phyloP scores from a whole-genome alignment of 2,797 vertebrate genomes.

The Artibeus jamaicensis region DNA sequence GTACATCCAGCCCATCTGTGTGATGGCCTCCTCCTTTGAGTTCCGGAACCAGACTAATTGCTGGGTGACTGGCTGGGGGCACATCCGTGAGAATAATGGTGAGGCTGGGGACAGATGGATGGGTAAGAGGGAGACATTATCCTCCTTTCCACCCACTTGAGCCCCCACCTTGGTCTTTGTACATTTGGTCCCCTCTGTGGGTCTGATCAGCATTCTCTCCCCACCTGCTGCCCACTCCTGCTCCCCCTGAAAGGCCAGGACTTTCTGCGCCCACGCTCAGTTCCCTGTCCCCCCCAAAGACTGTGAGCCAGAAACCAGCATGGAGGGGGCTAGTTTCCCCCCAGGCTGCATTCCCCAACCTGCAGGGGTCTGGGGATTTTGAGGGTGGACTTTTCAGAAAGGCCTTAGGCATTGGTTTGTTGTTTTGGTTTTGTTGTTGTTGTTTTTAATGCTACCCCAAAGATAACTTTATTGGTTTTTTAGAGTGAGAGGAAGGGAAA shows the following conservation, averaged over 20 bases:
- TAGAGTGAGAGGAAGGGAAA: neutral
- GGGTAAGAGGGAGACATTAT: neutral
- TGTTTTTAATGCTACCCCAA: neutral
- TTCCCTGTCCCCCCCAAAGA: neutral
- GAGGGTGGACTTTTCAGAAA: neutral
- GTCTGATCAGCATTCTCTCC: no score
- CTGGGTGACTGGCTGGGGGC: slow-evolving; percentile 71
- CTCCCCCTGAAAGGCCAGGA: neutral
- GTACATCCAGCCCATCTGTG: slow-evolving; percentile 66
- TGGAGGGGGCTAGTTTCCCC: neutral
- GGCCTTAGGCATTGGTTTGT: neutral
- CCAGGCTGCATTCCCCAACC: neutral
- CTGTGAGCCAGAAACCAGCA: no score
- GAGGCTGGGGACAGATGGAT: neutral
- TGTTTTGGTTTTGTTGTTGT: neutral
- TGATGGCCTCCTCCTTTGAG: neutral
- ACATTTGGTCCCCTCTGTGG: neutral
- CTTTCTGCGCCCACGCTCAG: neutral
- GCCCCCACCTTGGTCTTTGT: neutral
- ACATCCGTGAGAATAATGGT: neutral
- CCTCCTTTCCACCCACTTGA: neutral
- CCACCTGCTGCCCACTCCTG: neutral
- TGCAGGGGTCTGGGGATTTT: no score
- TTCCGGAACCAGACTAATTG: slow-evolving; percentile 64
- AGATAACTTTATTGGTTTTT: neutral